Conservation (phyloP, 1,140 invertebrate genomes). For the Choristoneura fumiferana region DNA sequence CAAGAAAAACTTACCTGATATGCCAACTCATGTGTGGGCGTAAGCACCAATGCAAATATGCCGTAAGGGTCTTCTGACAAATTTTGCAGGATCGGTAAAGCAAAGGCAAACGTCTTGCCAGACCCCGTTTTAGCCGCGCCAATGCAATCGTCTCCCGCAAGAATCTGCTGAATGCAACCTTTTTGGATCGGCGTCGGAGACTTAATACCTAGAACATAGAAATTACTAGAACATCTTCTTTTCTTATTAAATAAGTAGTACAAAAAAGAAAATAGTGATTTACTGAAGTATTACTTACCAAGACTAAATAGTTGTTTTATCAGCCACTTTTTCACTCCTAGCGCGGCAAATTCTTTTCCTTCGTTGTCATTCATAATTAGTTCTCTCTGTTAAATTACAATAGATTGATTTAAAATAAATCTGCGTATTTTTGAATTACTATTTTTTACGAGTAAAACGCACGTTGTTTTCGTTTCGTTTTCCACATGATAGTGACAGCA, state of each 20-base stretch:
- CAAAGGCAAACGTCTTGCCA: conserved; percentile 98
- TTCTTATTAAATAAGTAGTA: too few relatives aligned
- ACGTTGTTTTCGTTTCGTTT: neutral
- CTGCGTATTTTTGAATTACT: too few relatives aligned
- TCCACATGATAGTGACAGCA: conserved; percentile 1
- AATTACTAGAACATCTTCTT: too few relatives aligned
- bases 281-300: conserved; percentile 40
- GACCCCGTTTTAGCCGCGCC: conserved; percentile 98
- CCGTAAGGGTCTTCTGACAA: conserved; percentile 93
- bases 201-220: conserved; percentile 81
- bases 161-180: conserved; percentile 89
- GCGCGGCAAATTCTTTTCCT: conserved; percentile 54
- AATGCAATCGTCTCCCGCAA: conserved; percentile 92
- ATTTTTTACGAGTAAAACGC: too few relatives aligned
- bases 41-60: conserved; percentile 96
- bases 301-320: conserved; percentile 67
- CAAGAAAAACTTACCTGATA: conserved; percentile 82
- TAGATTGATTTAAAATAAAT: too few relatives aligned
- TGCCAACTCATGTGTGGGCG: conserved; percentile 97
- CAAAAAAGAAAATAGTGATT: too few relatives aligned
- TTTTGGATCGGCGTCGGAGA: conserved; percentile 91
- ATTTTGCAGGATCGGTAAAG: conserved; percentile 95
- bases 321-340: conserved; percentile 71
- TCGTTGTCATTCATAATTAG: conserved; percentile 51
- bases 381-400: too few relatives aligned